A percentile compares a stretch with the other conserved stretches of the same genome.
Evolutionary conservation across 2,113 vertebrate species (phyloP).

Genomic region (Haemorhous mexicanus): DNA sequence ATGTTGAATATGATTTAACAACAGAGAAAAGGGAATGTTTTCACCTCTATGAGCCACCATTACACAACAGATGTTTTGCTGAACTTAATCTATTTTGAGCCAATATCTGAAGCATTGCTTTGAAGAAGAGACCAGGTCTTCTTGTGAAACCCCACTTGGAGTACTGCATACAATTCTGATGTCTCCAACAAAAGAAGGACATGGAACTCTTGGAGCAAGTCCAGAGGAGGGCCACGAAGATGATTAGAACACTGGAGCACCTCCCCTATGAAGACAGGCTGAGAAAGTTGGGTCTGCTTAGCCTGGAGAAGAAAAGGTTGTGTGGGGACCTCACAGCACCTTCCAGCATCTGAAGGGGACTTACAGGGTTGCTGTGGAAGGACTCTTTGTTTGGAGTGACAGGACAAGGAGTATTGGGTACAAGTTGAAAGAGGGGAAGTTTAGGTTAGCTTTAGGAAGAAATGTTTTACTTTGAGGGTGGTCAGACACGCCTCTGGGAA

Average conservation of each 20-base stretch:
- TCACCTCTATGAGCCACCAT: background rate
- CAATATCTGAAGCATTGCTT: background rate
- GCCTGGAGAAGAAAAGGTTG: background rate
- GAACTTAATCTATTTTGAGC: background rate
- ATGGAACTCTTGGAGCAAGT: background rate
- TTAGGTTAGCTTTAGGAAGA: background rate
- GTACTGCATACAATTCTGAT: background rate
- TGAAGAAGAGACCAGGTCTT: background rate
- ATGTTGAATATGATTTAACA: background rate
- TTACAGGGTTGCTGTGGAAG: background rate
- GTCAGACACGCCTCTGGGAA: background rate
- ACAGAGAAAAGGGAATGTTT: background rate
- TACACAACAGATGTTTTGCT: background rate
- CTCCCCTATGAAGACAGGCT: background rate
- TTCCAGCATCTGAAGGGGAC: background rate
- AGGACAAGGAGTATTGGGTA: background rate
- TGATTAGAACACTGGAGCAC: background rate
- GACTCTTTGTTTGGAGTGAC: background rate
- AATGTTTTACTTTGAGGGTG: background rate
- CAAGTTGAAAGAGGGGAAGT: background rate
- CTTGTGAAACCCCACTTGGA: background rate
- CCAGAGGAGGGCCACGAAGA: background rate
- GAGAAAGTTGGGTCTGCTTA: background rate
- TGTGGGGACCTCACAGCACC: background rate
- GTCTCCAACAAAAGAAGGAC: background rate